These are phyloP conservation scores for Rallus crepitans DNA, from an alignment of 2,797 vertebrate genomes.

Conservation along the genomic window DNA sequence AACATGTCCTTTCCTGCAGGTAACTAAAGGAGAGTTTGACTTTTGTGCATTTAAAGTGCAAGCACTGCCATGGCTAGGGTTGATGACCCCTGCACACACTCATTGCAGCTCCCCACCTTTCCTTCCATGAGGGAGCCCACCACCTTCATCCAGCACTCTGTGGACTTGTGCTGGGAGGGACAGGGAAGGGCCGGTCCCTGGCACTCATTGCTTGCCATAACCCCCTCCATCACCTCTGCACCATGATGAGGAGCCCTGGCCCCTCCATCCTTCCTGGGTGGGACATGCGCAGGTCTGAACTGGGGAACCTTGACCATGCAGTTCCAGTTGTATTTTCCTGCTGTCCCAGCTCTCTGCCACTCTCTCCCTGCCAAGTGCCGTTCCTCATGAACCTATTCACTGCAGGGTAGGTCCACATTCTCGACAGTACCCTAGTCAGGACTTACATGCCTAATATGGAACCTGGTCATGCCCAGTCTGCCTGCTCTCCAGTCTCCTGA, in stretches of 20 bases:
- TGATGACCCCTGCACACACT: background rate
- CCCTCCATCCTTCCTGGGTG: background rate
- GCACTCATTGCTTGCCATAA: background rate
- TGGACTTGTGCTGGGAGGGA: background rate
- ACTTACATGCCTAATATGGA: background rate
- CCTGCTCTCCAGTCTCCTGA: background rate
- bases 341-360: background rate
- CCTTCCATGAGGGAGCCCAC: background rate
- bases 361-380: background rate
- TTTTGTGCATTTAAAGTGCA: background rate
- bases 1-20: background rate
- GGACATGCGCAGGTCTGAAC: background rate
- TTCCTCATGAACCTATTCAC: background rate
- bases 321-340: background rate
- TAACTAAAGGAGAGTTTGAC: background rate
- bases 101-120: background rate
- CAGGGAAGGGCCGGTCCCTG: fast-evolving
- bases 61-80: background rate
- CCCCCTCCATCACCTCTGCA: background rate
- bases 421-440: background rate
- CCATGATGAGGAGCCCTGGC: background rate
- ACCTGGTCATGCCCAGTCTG: background rate
- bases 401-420: background rate
- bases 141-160: background rate
- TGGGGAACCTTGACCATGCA: background rate